These are phyloP conservation scores for Armadillidium nasatum DNA, from an alignment of 1,140 invertebrate genomes.

Conservation along the genomic window DNA sequence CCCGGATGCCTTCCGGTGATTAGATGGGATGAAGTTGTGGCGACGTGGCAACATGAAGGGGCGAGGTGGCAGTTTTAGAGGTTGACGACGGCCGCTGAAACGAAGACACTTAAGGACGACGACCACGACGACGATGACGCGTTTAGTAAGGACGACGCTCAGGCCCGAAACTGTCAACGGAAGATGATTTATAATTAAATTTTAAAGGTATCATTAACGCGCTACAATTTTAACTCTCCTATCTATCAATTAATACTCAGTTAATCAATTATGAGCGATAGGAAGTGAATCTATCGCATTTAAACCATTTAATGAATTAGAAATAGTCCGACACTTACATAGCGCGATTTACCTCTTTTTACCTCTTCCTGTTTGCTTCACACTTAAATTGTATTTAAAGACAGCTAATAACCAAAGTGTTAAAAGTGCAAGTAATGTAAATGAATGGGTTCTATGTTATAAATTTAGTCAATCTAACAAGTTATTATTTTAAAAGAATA, in stretches of 20 bases:
- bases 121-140: neutral
- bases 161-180: constrained; percentile 6
- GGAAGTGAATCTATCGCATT: no score
- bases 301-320: no score
- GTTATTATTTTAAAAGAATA: neutral
- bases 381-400: no score
- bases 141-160: neutral
- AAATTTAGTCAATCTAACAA: neutral
- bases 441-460: neutral
- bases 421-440: neutral
- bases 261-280: neutral
- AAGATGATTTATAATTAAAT: neutral
- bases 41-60: no score
- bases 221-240: neutral
- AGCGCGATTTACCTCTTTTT: no score
- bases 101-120: neutral
- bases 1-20: no score
- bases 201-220: neutral
- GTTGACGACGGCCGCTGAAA: neutral
- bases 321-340: no score
- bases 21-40: no score
- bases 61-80: neutral
- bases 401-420: no score
- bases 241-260: neutral
- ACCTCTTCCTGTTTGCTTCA: no score